Base-by-base conservation (phyloP, 2,113 vertebrate species). In the Fulica atra region DNA sequence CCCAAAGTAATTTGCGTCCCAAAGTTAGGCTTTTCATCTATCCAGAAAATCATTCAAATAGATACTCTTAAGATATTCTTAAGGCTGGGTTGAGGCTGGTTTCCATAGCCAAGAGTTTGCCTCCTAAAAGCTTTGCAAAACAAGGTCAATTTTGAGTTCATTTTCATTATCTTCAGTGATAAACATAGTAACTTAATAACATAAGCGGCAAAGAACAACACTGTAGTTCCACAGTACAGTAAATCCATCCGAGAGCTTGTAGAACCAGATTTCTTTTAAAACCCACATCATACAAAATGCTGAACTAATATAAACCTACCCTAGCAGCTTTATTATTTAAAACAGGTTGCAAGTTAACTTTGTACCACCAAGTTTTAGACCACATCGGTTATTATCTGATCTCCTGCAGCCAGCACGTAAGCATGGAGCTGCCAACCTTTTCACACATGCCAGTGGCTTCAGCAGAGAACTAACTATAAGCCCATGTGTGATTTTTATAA, bases 161-260 rank as follows among this genome's bases (percentile, higher is more conserved):
- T 89, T 94, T 96, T 95, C 90, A 89, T 94, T 91, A 92, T 72
- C 66, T 82, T 88, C 50, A 61, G 73, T 92, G 54, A 89, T 61
- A 94, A 94, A 92, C 38, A 90, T 11, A 89, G 65, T 57, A 86
- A 92, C 68, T 83, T 93, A 66, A 81, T 76, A 89, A 56, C 68
- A 78, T 38, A 78, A 93, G 64, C 77, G 89, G 77, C 61, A 63
- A 89, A 94, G 61, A 72, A 68, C 38, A 90, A 8, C 54, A 53
- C 18, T 28, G 13, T 23, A 72, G 44, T 92, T 68, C 81, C 91
- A 53, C 48, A 72, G 77, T 60, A 96, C 89, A 87, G 65, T 71
- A 93, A 95, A 96, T 93, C 93, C 91, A 89, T 76, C 33, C 53
- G 79, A 72, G 86, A 89, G 78, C 85, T 85, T 79, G 35, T 26